Base-by-base conservation (phyloP, 1,140 invertebrate species). In the Lucilia sericata region DNA sequence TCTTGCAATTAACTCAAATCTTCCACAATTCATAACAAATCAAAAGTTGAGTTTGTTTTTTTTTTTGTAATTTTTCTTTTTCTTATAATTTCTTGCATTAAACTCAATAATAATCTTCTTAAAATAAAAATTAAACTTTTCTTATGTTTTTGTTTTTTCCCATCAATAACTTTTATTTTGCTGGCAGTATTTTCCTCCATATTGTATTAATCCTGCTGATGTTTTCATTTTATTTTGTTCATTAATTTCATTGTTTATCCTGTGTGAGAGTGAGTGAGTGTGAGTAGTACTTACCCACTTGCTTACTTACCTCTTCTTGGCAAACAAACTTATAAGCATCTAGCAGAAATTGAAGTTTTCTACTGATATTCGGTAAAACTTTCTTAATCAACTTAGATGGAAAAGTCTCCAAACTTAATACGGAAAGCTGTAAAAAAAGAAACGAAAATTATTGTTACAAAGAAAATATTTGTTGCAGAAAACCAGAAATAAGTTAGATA, bases 301-400 rank as follows among this genome's bases (percentile, higher is more conserved):
- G 12, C 30, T 65, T 82, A 87, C 88, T 88, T 76, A 91, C 90
- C 89, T 91, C 86, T 84, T 91, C 89, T 10, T 88, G 74, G 9
- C 86, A 36, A 82, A 91, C 88, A 78, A 90, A 91, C 85, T 82
- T 86, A 85, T 87, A 86, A 75, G 87, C 87, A 85, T 87, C 86
- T 78, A 83, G 76, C 0, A 90, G 83, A 55, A 87, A 74, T 12
- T 84, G 12, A 47, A 82, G 85, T 14, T 84, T 84, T 2, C 83
- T 70, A 86, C 89, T 84, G 60, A 91, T 87, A 78, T 84, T 82
- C n/a, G 81, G 84, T 30, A 91, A 84, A 49, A 88, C 85, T 84
- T 86, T 87, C 74, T 87, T 87, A 83, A 91, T 89, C 13, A 89
- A 86, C 5, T 88, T 85, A 9, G 90, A 91, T 12, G 90, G 90